A percentile compares a stretch with the other conserved stretches of the same genome.
phyloP scores from a whole-genome alignment of 2,113 vertebrate genomes.

The Serinus canaria region DNA sequence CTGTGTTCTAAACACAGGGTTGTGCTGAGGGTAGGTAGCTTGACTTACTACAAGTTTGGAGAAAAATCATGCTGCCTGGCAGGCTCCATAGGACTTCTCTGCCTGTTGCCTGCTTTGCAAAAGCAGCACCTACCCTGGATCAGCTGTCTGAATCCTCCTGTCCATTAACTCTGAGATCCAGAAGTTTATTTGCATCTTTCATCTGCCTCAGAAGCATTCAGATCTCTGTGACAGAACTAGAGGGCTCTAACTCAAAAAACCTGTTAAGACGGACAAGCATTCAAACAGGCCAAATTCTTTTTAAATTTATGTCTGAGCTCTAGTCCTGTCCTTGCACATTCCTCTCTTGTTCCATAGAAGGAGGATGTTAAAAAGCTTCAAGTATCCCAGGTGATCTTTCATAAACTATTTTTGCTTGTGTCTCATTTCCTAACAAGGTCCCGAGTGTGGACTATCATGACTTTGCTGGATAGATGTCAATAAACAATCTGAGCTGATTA shows the following conservation, averaged over 20 bases:
- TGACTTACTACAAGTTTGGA: not conserved
- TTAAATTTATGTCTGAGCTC: not conserved
- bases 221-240: not conserved
- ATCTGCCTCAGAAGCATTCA: not conserved
- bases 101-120: not conserved
- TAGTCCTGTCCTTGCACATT: not conserved
- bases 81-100: not conserved
- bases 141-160: not conserved
- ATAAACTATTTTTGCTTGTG: not conserved
- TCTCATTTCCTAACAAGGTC: not conserved
- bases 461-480: not conserved
- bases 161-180: not conserved
- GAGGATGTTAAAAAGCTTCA: not conserved
- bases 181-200: not conserved
- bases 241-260: not conserved
- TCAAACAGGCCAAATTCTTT: not conserved
- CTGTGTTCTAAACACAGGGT: not conserved
- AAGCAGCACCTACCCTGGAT: not conserved
- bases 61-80: not conserved
- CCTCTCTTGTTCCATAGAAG: not conserved
- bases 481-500: constrained; percentile 10
- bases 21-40: not conserved
- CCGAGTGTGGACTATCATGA: not conserved
- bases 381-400: not conserved
- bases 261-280: not conserved